Conservation (phyloP, 2,797 vertebrate genomes). For the Silurus lanzhouensis region DNA sequence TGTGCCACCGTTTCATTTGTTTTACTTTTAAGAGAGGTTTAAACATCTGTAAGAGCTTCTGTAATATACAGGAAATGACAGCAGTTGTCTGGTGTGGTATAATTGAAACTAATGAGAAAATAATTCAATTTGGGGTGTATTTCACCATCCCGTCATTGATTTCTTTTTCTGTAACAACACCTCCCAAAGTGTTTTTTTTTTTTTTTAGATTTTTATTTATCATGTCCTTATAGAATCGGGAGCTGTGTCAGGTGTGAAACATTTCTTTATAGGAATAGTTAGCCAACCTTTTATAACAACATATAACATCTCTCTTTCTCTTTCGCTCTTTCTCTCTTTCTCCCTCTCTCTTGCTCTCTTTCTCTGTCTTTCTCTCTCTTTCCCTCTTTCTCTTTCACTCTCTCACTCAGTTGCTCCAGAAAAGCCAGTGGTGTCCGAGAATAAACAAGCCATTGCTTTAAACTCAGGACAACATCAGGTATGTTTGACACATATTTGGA, state of each 20-base stretch:
- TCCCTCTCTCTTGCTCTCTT: too few relatives aligned
- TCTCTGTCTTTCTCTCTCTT: not conserved
- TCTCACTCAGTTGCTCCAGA: slow-evolving; percentile 69
- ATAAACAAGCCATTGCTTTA: slow-evolving; percentile 66
- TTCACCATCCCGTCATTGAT: not conserved
- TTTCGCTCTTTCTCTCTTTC: too few relatives aligned
- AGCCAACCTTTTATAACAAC: not conserved
- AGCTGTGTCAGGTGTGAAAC: not conserved
- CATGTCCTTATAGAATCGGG: not conserved
- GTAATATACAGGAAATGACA: not conserved
- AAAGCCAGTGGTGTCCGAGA: slow-evolving; percentile 66
- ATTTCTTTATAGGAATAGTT: not conserved
- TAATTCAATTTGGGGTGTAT: not conserved
- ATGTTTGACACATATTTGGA: not conserved
- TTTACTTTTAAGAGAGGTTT: not conserved
- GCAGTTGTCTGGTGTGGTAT: not conserved
- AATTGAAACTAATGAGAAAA: not conserved
- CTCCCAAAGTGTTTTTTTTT: not conserved
- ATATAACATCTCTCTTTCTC: not conserved
- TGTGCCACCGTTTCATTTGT: not conserved
- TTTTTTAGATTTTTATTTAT: not conserved
- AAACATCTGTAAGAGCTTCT: not conserved
- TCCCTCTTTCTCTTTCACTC: not conserved
- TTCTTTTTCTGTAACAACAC: not conserved
- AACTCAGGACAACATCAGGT: slow-evolving; percentile 62